Conservation (phyloP, 53 echinoderm and acorn worm species). For the Stichopus horrens region DNA sequence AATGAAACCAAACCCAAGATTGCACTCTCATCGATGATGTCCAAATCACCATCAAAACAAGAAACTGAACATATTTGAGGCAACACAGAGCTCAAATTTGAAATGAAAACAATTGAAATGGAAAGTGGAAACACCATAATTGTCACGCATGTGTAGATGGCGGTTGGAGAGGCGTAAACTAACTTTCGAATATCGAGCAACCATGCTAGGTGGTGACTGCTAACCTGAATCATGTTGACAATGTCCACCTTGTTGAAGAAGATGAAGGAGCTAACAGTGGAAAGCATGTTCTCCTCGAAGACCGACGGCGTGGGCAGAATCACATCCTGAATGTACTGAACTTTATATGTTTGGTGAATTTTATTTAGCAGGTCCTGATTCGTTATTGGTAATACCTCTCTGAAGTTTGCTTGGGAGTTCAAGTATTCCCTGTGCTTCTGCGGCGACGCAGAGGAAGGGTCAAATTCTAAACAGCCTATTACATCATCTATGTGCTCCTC, state of each 20-base stretch:
- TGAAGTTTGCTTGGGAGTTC: conserved; percentile 90
- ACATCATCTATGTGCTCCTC: conserved; percentile 95
- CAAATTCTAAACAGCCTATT: conserved; percentile 91
- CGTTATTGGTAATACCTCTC: conserved; percentile 93
- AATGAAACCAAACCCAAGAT: too few relatives aligned
- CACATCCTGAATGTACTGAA: conserved; percentile 99
- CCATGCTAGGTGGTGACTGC: background rate
- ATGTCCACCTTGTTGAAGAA: conserved; percentile 99
- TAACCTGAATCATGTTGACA: conserved; percentile 99
- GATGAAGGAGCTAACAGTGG: conserved; percentile 90
- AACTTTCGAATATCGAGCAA: too few relatives aligned
- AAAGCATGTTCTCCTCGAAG: conserved; percentile 98
- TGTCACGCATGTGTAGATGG: too few relatives aligned
- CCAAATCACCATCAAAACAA: too few relatives aligned
- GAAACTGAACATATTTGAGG: too few relatives aligned
- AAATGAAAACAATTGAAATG: too few relatives aligned
- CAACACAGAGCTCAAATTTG: too few relatives aligned
- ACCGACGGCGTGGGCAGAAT: conserved; percentile 97
- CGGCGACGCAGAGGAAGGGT: conserved; percentile 65
- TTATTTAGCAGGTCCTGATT: conserved; percentile 95
- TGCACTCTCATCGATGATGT: too few relatives aligned
- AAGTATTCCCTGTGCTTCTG: conserved; percentile 95
- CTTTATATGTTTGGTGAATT: conserved; percentile 99
- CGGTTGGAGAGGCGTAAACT: too few relatives aligned
- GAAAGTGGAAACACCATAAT: too few relatives aligned